Base-by-base conservation (phyloP, 2,888 invertebrate species). In the Ormia ochracea region DNA sequence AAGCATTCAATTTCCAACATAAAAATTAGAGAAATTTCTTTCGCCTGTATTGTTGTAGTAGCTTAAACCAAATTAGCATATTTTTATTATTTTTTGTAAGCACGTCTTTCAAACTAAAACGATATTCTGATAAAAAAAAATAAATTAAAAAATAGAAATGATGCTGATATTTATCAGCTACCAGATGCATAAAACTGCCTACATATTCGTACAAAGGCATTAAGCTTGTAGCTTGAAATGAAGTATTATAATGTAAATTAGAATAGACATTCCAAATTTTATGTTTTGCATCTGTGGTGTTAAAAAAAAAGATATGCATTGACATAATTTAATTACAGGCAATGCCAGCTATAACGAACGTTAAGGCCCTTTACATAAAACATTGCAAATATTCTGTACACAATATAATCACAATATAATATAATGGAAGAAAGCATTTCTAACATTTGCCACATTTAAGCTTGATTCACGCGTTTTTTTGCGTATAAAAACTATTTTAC, bases 21-120 rank as follows among this genome's bases (percentile, higher is more conserved):
- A n/a, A 28, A 59, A 5, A 66, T 38, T 52, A 19, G 65, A 66
- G 52, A 66, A 66, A 66, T 52, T 52, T 52, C 48, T 66, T 66
- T 38, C 6, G 36, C 38, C 28, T 6, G 17, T 65, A 19, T 10
- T 33, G 17, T 33, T 19, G 38, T 28, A 21, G 45, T n/a, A 21
- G 45, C 14, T 52, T 12, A 17, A 19, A n/a, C 5, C 17, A 17
- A 38, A 65, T 52, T 63, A 63, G n/a, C 23, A 63, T 50, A 50
- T 23, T 28, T 38, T 59, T 59, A 4, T 26, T 19, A 33, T 12
- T 50, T 65, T 43, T 41, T 41, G 6, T 21, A n/a, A 50, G 9
- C 17, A 31, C 31, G 61, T 43, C 45, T 63, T 21, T 21, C 2
- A 17, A 38, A 19, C 10, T 6, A n/a, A 54, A 28, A n/a, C 31